phyloP scores from a whole-genome alignment of 2,888 invertebrate genomes.

The Ophioninae sp. region DNA sequence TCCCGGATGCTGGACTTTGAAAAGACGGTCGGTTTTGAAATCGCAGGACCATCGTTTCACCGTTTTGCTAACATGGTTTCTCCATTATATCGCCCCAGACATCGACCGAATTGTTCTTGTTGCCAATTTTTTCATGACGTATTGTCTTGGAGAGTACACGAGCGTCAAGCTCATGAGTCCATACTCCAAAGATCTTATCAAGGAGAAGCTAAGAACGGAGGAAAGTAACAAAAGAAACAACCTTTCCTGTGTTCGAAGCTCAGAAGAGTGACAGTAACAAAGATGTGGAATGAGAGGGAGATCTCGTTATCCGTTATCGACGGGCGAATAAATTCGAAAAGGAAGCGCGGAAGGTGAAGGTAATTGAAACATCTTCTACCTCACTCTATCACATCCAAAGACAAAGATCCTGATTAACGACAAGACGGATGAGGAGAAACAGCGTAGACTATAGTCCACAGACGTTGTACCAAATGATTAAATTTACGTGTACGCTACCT shows the following conservation, averaged over 20 bases:
- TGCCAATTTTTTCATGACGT: not conserved
- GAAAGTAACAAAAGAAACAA: constrained; percentile 42
- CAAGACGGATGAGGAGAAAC: too few species aligned
- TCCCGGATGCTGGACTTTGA: too few species aligned
- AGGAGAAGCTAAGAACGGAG: constrained; percentile 20
- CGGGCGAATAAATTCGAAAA: constrained; percentile 50
- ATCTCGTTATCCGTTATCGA: constrained; percentile 48
- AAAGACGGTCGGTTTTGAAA: too few species aligned
- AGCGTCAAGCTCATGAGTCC: not conserved
- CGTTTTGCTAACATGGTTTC: too few species aligned
- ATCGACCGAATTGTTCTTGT: too few species aligned
- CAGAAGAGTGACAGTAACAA: not conserved
- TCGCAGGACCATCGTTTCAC: too few species aligned
- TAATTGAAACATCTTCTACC: constrained; percentile 48
- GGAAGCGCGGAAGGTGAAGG: constrained; percentile 39
- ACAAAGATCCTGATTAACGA: too few species aligned
- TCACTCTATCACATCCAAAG: not conserved
- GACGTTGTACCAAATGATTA: too few species aligned
- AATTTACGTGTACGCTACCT: too few species aligned
- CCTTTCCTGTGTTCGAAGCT: constrained; percentile 3
- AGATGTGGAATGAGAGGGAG: not conserved
- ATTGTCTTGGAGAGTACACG: not conserved
- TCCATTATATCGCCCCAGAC: too few species aligned
- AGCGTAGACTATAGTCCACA: too few species aligned
- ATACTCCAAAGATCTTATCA: constrained; percentile 19